Base-by-base conservation (phyloP, 2,888 invertebrate species). In the Thelaira solivaga region DNA sequence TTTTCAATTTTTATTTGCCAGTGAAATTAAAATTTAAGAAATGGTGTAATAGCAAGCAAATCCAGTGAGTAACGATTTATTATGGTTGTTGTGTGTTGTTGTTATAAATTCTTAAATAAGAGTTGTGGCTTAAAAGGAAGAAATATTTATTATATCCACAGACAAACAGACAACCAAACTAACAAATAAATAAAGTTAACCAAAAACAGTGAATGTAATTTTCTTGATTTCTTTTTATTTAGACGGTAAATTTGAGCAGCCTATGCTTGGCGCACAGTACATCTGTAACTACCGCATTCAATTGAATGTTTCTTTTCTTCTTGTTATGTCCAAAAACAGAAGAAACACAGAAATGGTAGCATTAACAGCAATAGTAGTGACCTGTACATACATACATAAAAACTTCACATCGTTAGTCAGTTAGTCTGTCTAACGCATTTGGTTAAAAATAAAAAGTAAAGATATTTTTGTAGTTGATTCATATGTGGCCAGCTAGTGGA, bases 171-270 rank as follows among this genome's bases (percentile, higher is more conserved):
- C n/a, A 45, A 45, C 22, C 22, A 41, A 49, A 57, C 39, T 18
- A 18, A 20, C 41, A 41, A n/a, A n/a, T n/a, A n/a, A n/a, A 61
- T 4, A 51, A 43, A 13, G 26, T 20, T n/a, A 24, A 8, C 61
- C 53, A 61, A 67, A 72, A 72, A 72, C 36, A 39, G 69, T 53
- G 69, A 78, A 74, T 69, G 51, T 61, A 69, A 64, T 49, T 74
- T 74, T 47, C 22, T 55, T 59, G 69, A 64, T 69, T 69, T 53
- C 51, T 45, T 67, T 57, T 61, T 36, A 22, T 55, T 43, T 47
- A 39, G 64, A 55, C 22, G 4, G 45, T 11, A 61, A 67, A 74
- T 43, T 36, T 74, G 43, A 61, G 36, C 67, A 67, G 67, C 74
- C 74, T 62, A 75, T 36, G 47, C 49, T 45, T 55, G 59, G 24